Percentiles rank a stretch among this genome's conserved stretches.
Evolutionary conservation across 1,140 invertebrate genomes (phyloP).

Genomic region (Diploscapter pachys): DNA sequence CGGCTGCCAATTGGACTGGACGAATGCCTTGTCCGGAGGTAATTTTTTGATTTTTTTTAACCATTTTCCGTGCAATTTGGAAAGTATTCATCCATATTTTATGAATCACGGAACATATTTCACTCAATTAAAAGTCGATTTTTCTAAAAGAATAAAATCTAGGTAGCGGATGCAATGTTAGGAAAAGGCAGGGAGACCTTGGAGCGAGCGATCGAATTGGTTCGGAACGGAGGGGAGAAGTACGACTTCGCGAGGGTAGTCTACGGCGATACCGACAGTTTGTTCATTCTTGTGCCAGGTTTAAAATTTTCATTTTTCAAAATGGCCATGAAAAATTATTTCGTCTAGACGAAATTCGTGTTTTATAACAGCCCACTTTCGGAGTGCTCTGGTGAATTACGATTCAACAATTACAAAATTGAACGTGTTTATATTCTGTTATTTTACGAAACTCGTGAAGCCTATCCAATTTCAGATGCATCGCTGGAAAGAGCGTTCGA

Average conservation of each 20-base stretch:
- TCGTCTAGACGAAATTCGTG: too few relatives aligned
- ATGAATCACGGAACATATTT: too few relatives aligned
- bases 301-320: neutral
- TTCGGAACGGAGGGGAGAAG: slow-evolving; percentile 64
- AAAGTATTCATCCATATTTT: too few relatives aligned
- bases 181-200: slow-evolving; percentile 91
- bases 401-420: too few relatives aligned
- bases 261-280: slow-evolving; percentile 94
- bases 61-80: too few relatives aligned
- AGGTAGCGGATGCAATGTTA: slow-evolving; percentile 85
- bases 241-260: slow-evolving; percentile 74
- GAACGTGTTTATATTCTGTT: too few relatives aligned
- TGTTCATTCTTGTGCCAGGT: slow-evolving; percentile 48
- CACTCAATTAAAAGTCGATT: too few relatives aligned
- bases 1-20: slow-evolving; percentile 93
- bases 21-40: slow-evolving; percentile 93
- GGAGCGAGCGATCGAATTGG: slow-evolving; percentile 81
- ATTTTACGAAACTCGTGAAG: too few relatives aligned
- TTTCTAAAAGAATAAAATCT: too few relatives aligned
- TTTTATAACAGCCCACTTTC: too few relatives aligned
- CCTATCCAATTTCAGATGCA: slow-evolving; percentile 59
- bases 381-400: too few relatives aligned
- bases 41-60: too few relatives aligned
- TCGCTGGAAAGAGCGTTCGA: slow-evolving; percentile 75
- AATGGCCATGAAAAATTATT: neutral